Evolutionary conservation across 1,140 invertebrate genomes (phyloP).

Genomic region (Drosophila ercepeae): DNA sequence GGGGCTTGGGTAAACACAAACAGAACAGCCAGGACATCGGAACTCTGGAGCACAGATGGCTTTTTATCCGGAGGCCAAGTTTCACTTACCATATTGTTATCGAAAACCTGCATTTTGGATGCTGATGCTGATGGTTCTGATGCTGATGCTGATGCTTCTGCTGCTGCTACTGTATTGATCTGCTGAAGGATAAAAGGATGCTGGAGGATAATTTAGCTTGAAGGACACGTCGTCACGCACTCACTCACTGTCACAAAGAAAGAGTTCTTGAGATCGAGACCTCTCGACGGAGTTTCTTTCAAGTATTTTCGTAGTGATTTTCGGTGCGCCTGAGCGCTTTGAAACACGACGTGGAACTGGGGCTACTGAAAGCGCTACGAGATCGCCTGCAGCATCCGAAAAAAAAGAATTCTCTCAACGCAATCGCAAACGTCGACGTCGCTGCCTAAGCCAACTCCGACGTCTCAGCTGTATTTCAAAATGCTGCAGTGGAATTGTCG

Average conservation of each 20-base stretch:
- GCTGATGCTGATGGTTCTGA: conserved; percentile 23
- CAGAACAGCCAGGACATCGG: neutral
- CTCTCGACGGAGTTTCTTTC: neutral
- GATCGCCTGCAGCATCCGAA: conserved; percentile 48
- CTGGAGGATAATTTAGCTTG: neutral
- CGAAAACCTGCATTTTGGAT: conserved; percentile 76
- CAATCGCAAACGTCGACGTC: conserved; percentile 4
- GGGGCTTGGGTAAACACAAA: conserved; percentile 5
- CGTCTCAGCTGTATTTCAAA: conserved; percentile 73
- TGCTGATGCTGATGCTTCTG: conserved; percentile 24
- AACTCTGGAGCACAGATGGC: conserved; percentile 10
- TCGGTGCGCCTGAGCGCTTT: conserved; percentile 61
- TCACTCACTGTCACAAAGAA: conserved; percentile 62
- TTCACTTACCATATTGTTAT: conserved; percentile 79
- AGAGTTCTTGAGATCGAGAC: conserved; percentile 15
- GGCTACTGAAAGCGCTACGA: conserved; percentile 60
- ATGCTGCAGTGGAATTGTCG: conserved; percentile 70
- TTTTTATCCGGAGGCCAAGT: neutral
- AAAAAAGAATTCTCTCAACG: conserved; percentile 1
- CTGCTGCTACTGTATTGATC: conserved; percentile 7
- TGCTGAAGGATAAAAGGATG: neutral
- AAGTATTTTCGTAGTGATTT: neutral
- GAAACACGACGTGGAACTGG: conserved; percentile 75
- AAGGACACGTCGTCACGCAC: neutral
- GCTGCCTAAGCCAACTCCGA: conserved; percentile 8